phyloP scores from a whole-genome alignment of 2,113 vertebrate genomes.

The Dinomys branickii region DNA sequence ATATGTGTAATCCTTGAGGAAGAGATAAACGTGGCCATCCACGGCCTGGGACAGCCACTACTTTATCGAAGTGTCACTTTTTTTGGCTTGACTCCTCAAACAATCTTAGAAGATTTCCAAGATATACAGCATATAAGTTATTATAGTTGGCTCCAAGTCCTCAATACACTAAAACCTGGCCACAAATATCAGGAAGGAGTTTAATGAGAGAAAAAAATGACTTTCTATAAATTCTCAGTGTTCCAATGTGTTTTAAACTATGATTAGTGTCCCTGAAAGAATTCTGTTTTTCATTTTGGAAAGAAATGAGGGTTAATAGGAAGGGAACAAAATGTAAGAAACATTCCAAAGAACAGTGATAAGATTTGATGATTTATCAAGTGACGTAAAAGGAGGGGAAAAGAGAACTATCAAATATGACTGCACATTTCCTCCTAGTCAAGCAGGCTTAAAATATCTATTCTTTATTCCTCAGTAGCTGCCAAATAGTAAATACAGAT shows the following conservation, averaged over 20 bases:
- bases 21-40: neutral
- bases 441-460: neutral
- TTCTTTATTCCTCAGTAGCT: neutral
- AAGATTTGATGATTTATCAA: neutral
- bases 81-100: neutral
- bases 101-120: constrained; percentile 45
- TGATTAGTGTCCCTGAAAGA: neutral
- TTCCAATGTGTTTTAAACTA: constrained; percentile 3
- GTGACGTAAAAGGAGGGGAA: neutral
- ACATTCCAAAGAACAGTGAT: neutral
- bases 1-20: neutral
- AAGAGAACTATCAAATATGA: neutral
- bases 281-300: constrained; percentile 27
- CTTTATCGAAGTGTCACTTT: neutral
- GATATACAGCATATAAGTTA: neutral
- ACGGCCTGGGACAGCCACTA: neutral
- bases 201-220: neutral
- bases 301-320: neutral
- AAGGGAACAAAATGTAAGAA: neutral
- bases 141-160: neutral
- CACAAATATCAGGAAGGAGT: neutral
- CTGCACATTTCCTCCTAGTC: neutral
- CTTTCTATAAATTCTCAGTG: neutral
- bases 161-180: neutral
- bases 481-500: neutral